Base-by-base conservation (phyloP, 2,888 invertebrate species). In the Furcula furcula region DNA sequence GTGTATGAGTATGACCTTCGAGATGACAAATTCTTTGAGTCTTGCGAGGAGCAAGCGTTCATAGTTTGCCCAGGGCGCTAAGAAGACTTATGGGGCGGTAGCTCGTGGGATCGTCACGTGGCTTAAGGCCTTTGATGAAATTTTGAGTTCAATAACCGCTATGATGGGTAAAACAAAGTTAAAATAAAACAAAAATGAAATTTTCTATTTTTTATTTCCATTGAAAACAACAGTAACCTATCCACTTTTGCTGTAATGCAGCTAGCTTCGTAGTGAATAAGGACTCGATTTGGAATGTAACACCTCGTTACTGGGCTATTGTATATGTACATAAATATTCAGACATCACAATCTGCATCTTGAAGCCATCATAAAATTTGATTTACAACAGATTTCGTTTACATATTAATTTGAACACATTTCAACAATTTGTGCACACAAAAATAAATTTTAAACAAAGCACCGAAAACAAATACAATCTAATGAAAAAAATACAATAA, bases 171-270 rank as follows among this genome's bases (percentile, higher is more conserved):
- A 11, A 3, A 31, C 15, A 19, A 15, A 4, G 1, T 7, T 22
- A 5, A 51, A 72, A 62, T 64, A 50, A 74, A 73, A 70, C 36
- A 59, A 40, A 21, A 35, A 29, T 36, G 10, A 53, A 78, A 79
- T 76, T 82, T 77, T 82, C 82, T 83, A 82, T 78, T 68, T 75
- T 79, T 84, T 81, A 81, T 79, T 84, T 80, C 77, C 79, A 78
- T 79, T 78, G 75, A 81, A 77, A 81, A 85, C 81, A 84, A 83
- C 81, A 82, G 70, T 71, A 73, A 75, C 76, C 72, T 76, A 72
- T 74, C 75, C 79, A 80, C 78, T 69, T 68, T 42, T 55, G 65
- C 65, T 59, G 69, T 14, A 67, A 65, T 60, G 65, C 58, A 69
- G 46, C 55, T 63, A 69, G 61, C 64, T 47, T 59, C 38, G 29